Base-by-base conservation (phyloP, 2,797 vertebrate species). In the Echeneis naucrates region DNA sequence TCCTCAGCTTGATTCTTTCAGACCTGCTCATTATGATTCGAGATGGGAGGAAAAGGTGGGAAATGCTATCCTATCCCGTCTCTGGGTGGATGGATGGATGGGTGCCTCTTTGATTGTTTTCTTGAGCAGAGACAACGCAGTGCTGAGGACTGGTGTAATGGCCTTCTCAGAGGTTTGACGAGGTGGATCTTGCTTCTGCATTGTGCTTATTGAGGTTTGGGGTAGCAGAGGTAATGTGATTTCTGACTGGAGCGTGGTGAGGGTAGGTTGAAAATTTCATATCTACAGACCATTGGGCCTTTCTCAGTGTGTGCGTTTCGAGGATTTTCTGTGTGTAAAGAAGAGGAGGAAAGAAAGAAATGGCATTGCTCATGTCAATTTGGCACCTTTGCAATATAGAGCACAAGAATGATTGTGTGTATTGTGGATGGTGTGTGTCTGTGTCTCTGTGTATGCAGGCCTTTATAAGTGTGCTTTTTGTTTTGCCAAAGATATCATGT, bases 181-280 rank as follows among this genome's bases (percentile, higher is more conserved):
- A 75, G 78, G 78, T 72, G 75, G 77, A 80, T 75, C 44, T 30
- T 17, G 71, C 72, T 40, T 82, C 84, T 63, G 67, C 81, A 59
- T 76, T 72, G 81, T 78, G 81, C 75, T 82, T 64, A 63, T 77
- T 80, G 65, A 53, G 35, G 77, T 53, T 59, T 48, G 64, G 78
- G 77, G 51, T 68, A 82, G 71, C 12, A 33, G 68, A 71, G 71
- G 67, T 80, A 85, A 88, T 88, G 71, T 56, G 83, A 87, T 90
- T 86, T 86, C 80, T 78, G 79, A 75, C 70, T 84, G 79, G 71
- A 83, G 70, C 61, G 47, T 78, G 77, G 75, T 47, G 47, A 82
- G 62, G 65, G 74, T 35, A 61, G 82, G 61, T 66, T 65, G 83
- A 37, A 70, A 82, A 84, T 73, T 44, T 69, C 76, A 80, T 83